These are phyloP conservation scores for Cirrhinus mrigala DNA, from an alignment of 2,797 vertebrate species.

Conservation along the genomic window DNA sequence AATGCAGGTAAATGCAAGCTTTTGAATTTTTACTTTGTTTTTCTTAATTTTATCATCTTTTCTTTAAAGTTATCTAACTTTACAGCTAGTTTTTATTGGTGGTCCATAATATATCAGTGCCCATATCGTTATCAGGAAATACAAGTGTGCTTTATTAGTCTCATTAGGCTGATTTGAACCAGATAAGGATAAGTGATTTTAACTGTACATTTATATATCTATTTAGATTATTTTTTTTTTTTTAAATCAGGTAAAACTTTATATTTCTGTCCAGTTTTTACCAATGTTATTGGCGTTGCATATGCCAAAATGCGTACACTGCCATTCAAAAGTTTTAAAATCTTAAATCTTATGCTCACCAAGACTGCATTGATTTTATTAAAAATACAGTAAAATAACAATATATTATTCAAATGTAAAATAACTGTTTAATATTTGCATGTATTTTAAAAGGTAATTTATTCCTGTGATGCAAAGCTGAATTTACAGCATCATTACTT, in stretches of 20 bases:
- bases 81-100: background rate
- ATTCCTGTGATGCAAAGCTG: background rate
- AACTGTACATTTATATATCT: background rate
- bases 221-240: too few species aligned
- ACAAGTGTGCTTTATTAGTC: background rate
- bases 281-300: background rate
- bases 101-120: background rate
- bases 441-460: background rate
- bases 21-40: background rate
- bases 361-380: background rate
- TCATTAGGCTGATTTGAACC: background rate
- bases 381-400: background rate
- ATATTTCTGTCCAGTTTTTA: background rate
- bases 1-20: constrained; percentile 80
- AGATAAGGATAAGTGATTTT: background rate
- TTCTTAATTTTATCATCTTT: background rate
- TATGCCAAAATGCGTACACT: background rate
- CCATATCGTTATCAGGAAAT: background rate
- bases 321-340: background rate
- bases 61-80: background rate
- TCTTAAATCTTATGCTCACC: background rate
- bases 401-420: background rate
- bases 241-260: background rate
- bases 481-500: background rate
- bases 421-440: background rate